These are phyloP conservation scores for Cenopis cana DNA, from an alignment of 2,888 invertebrate species.

Conservation along the genomic window DNA sequence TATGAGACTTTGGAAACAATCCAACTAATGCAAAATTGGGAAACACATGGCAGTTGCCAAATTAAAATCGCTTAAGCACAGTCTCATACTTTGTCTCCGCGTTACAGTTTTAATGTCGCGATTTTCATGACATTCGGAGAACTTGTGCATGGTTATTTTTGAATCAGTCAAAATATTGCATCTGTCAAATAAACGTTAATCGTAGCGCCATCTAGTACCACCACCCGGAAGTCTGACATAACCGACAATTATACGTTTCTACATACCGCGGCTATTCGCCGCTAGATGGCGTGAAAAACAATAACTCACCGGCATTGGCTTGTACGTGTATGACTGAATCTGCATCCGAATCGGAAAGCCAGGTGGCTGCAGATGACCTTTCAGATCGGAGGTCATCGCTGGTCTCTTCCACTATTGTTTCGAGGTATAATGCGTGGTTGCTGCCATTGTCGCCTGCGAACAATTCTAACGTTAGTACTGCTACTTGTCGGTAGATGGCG, in stretches of 20 bases:
- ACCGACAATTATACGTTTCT: background rate
- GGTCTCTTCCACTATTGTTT: conserved; percentile 95
- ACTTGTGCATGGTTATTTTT: conserved; percentile 18
- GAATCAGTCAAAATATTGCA: conserved; percentile 23
- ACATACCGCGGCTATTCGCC: conserved; percentile 52
- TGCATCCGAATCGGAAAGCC: conserved; percentile 91
- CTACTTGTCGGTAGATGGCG: conserved; percentile 60
- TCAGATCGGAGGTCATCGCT: conserved; percentile 93
- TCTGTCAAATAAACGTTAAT: background rate
- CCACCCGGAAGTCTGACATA: background rate
- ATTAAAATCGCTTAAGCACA: conserved; percentile 42
- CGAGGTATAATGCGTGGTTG: conserved; percentile 89
- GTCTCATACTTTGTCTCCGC: conserved; percentile 17
- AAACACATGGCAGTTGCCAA: conserved; percentile 51
- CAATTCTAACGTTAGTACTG: conserved; percentile 47
- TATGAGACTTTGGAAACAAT: conserved; percentile 65
- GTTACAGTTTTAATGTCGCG: conserved; percentile 6
- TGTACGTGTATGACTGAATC: conserved; percentile 92
- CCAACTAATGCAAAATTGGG: conserved; percentile 63
- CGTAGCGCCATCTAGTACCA: conserved; percentile 35
- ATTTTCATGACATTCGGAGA: conserved; percentile 6
- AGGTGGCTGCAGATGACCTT: conserved; percentile 87
- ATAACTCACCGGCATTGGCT: conserved; percentile 68
- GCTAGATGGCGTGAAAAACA: conserved; percentile 65
- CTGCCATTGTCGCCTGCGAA: conserved; percentile 77